Evolutionary conservation across 2,888 invertebrate genomes (phyloP), one percentile per base, ranked within the genome.

Genomic region (Sepioteuthis lessoniana): DNA sequence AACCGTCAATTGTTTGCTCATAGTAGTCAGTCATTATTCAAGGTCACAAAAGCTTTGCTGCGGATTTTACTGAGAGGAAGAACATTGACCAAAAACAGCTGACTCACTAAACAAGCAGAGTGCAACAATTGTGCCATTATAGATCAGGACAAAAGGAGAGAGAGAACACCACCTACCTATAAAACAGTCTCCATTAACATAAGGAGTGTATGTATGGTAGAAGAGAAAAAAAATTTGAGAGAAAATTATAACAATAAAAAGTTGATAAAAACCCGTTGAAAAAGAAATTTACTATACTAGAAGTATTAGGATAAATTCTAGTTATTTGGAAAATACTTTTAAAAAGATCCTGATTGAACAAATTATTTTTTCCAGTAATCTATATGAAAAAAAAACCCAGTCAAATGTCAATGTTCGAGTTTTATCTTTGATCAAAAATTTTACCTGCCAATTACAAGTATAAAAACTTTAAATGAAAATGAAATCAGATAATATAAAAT

Each of bases 1-100:
- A 76, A 76, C n/a, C n/a, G n/a, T 35, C 76, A 76, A 76, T 60
- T 76, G 76, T 76, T 76, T 35, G n/a, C 16, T 16, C 19, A n/a
- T 19, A 76, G 76, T 76, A 76, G n/a, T 76, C 76, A 76, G n/a
- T 76, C 76, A 76, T 76, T 76, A 76, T 76, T 76, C 76, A 76
- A 76, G 76, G n/a, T 76, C 76, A 76, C n/a, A 76, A 16, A n/a
- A 76, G n/a, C n/a, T 76, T n/a, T n/a, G 76, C 76, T 8, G 16
- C 0, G 19, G n/a, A 76, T 76, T 76, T 76, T 76, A n/a, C n/a
- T 13, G 19, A 60, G 31, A 31, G 60, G 31, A 31, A 76, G n/a
- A 76, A n/a, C 76, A 76, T 76, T 76, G 76, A 76, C 76, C n/a
- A 76, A 76, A 76, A 76, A 0, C 76, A 76, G 35, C 76, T 76